These are phyloP conservation scores for Cantharis nigra DNA, from an alignment of 2,888 invertebrate genomes.

Conservation along the genomic window DNA sequence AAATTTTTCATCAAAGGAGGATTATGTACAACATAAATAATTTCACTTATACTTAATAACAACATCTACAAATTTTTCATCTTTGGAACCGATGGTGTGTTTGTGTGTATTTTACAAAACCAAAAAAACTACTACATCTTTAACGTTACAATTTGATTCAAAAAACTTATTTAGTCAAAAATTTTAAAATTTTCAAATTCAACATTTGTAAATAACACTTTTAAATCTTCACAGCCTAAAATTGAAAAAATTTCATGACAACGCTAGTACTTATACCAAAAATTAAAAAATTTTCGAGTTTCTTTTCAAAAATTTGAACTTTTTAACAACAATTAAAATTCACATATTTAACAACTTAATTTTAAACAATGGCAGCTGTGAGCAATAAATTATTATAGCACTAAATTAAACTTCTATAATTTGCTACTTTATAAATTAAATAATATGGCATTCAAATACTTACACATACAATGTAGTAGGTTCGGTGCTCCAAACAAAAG, in stretches of 20 bases:
- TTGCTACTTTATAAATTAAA: not conserved
- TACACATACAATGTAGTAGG: not conserved
- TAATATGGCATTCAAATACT: not conserved
- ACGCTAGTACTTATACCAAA: not conserved
- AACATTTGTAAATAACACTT: slow-evolving; percentile 36
- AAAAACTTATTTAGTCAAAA: slow-evolving; percentile 17
- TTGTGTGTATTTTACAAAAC: not conserved
- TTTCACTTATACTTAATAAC: slow-evolving; percentile 22
- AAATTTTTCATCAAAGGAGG: not conserved
- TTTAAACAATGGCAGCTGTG: slow-evolving; percentile 38
- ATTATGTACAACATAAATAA: not conserved
- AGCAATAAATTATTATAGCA: slow-evolving; percentile 25
- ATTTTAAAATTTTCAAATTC: slow-evolving; percentile 33
- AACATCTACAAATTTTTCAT: slow-evolving; percentile 24
- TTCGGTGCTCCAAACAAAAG: not conserved
- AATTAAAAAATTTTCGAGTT: not conserved
- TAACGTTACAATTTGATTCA: slow-evolving; percentile 3
- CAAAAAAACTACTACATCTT: not conserved
- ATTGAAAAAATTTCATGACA: slow-evolving; percentile 39
- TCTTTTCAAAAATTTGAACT: not conserved
- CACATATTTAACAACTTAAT: slow-evolving; percentile 6
- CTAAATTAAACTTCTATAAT: not conserved
- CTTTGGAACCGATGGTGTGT: slow-evolving; percentile 28
- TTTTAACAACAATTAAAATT: not conserved
- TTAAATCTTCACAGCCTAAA: slow-evolving; percentile 49